Conservation (phyloP, 2,113 vertebrate genomes). For the Nothocercus nigrocapillus region DNA sequence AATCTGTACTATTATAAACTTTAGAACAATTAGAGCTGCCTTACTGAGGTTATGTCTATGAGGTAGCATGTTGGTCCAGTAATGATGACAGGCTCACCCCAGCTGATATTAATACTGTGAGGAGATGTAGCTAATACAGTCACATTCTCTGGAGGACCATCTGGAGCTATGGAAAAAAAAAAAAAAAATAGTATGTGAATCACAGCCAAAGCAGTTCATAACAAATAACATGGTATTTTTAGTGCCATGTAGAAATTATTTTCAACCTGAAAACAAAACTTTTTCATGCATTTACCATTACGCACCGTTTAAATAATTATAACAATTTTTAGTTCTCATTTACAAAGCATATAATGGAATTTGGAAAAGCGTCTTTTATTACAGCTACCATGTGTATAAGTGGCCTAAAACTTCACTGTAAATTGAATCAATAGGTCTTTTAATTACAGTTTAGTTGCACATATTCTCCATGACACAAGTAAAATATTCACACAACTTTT, state of each 20-base stretch:
- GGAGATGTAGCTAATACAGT: slow-evolving; percentile 82
- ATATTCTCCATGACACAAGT: not conserved
- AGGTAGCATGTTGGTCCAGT: slow-evolving; percentile 93
- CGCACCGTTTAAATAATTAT: not conserved
- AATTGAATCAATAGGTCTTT: not conserved
- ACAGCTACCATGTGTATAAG: not conserved
- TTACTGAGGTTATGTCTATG: slow-evolving; percentile 84
- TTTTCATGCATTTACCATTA: not conserved
- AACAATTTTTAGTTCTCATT: not conserved
- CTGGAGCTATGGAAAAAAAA: slow-evolving; percentile 82
- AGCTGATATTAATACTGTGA: slow-evolving; percentile 84
- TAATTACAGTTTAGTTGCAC: not conserved
- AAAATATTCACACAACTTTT: not conserved
- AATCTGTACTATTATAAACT: not conserved
- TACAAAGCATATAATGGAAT: not conserved
- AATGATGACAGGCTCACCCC: slow-evolving; percentile 86
- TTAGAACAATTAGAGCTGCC: not conserved
- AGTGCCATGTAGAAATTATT: not conserved
- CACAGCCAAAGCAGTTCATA: not conserved
- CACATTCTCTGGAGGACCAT: slow-evolving; percentile 86
- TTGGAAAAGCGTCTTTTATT: not conserved
- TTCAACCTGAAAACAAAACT: not conserved
- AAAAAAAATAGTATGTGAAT: not conserved
- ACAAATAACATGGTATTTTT: not conserved
- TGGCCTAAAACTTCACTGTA: not conserved